phyloP scores from a whole-genome alignment of 2,113 vertebrate species.

The Chaenogobius annularis region DNA sequence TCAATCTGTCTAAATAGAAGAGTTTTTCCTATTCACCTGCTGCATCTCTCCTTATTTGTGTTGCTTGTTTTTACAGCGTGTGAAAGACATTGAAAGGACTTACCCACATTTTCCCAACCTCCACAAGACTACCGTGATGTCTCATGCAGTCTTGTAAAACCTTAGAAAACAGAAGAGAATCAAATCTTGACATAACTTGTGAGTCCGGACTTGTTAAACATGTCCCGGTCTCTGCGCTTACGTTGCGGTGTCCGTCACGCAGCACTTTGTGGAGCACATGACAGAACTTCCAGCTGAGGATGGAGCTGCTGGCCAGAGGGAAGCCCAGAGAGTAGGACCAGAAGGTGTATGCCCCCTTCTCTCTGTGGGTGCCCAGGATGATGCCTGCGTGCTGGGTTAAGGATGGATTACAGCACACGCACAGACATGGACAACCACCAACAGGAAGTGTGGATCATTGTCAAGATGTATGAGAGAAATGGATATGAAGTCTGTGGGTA shows the following conservation, averaged over 20 bases:
- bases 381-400: slow-evolving; percentile 84
- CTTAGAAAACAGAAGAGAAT: slow-evolving; percentile 54
- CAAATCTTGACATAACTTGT: not conserved
- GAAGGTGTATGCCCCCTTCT: slow-evolving; percentile 96
- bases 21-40: too few species aligned
- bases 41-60: too few species aligned
- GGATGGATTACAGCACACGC: slow-evolving; percentile 45
- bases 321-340: slow-evolving; percentile 96
- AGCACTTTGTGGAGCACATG: slow-evolving; percentile 95
- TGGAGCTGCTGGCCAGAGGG: slow-evolving; percentile 87
- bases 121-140: slow-evolving; percentile 89
- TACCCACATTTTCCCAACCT: slow-evolving; percentile 90
- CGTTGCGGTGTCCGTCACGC: slow-evolving; percentile 91
- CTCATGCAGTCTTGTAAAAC: slow-evolving; percentile 94
- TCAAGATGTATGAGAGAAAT: too few species aligned
- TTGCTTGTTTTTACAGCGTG: not conserved
- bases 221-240: slow-evolving; percentile 68
- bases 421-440: not conserved
- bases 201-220: not conserved
- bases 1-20: too few species aligned
- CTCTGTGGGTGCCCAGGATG: slow-evolving; percentile 93
- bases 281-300: slow-evolving; percentile 99
- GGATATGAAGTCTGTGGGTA: too few species aligned
- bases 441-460: not conserved
- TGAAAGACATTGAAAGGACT: slow-evolving; percentile 52